Conservation (phyloP, 1,140 invertebrate genomes). For the Alviniconcha marisindica region DNA sequence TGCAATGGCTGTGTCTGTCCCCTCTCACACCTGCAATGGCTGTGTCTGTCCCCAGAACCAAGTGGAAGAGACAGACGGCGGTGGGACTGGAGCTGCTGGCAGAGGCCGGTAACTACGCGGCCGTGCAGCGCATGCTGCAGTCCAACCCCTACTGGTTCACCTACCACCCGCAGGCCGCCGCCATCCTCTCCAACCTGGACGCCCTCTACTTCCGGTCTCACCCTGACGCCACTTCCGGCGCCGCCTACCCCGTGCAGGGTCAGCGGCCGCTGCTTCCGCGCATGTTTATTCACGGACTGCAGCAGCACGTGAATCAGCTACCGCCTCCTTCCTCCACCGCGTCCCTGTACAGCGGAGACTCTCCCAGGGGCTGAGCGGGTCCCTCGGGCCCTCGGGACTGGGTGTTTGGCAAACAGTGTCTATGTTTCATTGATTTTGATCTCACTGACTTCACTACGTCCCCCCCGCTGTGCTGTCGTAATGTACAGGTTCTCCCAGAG, state of each 20-base stretch:
- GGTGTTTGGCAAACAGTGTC: too few relatives aligned
- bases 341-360: conserved; percentile 37
- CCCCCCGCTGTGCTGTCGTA: neutral
- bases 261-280: conserved; percentile 60
- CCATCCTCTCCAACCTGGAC: conserved; percentile 73
- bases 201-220: conserved; percentile 77
- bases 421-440: too few relatives aligned
- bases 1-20: too few relatives aligned
- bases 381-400: too few relatives aligned
- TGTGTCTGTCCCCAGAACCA: too few relatives aligned
- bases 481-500: too few relatives aligned
- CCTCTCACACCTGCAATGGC: too few relatives aligned
- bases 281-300: conserved; percentile 75
- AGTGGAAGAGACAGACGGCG: conserved; percentile 99
- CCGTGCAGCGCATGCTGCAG: conserved; percentile 94
- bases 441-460: too few relatives aligned
- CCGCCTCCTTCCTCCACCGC: conserved; percentile 52
- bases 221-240: conserved; percentile 40
- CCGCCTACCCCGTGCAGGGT: conserved; percentile 24
- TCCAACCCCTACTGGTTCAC: conserved; percentile 81
- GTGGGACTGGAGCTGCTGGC: conserved; percentile 96
- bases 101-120: conserved; percentile 97
- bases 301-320: conserved; percentile 73
- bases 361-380: conserved; percentile 22
- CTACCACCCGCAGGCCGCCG: conserved; percentile 71